Base-by-base conservation (phyloP, 2,797 vertebrate species). In the Oreortyx pictus region DNA sequence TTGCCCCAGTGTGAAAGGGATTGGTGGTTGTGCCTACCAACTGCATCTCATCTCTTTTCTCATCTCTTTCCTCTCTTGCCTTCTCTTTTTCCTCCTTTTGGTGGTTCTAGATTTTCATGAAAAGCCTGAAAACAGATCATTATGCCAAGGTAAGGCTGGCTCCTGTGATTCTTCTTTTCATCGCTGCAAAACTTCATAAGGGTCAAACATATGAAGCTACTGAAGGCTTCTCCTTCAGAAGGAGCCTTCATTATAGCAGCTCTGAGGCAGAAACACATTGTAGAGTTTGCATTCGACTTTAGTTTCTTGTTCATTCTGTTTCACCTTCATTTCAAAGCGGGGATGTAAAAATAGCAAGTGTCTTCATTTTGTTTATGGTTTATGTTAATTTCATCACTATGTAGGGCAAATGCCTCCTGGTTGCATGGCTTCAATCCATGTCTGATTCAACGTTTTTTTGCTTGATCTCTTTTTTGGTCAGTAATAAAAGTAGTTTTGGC, bases 271-370 rank as follows among this genome's bases (percentile, higher is more conserved):
- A 62, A 86, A 68, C 43, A 16, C 16, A 4, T 54, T 0, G 0
- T 5, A 67, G 74, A 33, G 49, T 86, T 94, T 70, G 62, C 66
- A 11, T 11, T 3, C 4, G 41, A 4, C 79, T 94, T 90, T 74
- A 89, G 50, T 35, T 72, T 61, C 92, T 59, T 85, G n/a, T 82
- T 96, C 93, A 25, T 86, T 95, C 75, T 84, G 65, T 49, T 90
- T 59, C 65, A 54, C 39, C 61, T 52, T 76, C 19, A 2, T 33
- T 80, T 71, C 46, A 72, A 82, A 89, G 9, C n/a, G 64, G 64
- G 59, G 70, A 76, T 56, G n/a, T 81, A 80, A 96, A 94, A 93
- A 29, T 9, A 88, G 59, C n/a, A 79, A 80, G 72, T 47, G 59
- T 76, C 60, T 95, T 75, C 39, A 27, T 86, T 92, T 92, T 52